A percentile compares a stretch with the other conserved stretches of the same genome.
Conservation (phyloP, 2,888 invertebrate species). For the Nowickia ferox region DNA sequence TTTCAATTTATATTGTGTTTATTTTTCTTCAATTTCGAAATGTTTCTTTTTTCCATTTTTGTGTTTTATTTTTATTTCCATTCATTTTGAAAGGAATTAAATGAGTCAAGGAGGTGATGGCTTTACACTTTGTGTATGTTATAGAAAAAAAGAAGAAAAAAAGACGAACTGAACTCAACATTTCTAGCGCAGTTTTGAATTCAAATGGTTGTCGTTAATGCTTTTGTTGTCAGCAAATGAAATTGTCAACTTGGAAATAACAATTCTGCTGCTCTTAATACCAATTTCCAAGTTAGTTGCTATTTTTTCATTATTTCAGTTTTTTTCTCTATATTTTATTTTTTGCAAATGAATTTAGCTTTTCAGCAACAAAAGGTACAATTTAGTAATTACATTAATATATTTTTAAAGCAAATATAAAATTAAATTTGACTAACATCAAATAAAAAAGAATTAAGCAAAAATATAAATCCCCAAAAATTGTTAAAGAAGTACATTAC, state of each 20-base stretch:
- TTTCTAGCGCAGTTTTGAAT: conserved; percentile 64
- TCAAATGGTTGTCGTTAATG: conserved; percentile 71
- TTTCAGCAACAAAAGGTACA: conserved; percentile 50
- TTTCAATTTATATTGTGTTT: conserved; percentile 71
- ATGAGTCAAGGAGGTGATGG: conserved; percentile 67
- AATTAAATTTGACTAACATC: not conserved
- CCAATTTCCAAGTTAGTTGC: conserved; percentile 60
- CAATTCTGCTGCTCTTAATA: conserved; percentile 53
- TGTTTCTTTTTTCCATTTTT: conserved; percentile 28
- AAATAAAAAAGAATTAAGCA: conserved; percentile 20
- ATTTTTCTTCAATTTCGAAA: conserved; percentile 71
- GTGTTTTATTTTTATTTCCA: conserved; percentile 49
- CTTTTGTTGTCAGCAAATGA: conserved; percentile 72
- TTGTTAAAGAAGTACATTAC: not conserved
- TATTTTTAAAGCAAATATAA: not conserved
- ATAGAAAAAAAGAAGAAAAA: not conserved
- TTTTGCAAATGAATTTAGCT: conserved; percentile 28
- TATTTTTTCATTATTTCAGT: conserved; percentile 19
- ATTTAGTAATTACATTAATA: conserved; percentile 56
- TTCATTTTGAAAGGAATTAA: conserved; percentile 59
- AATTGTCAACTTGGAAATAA: conserved; percentile 66
- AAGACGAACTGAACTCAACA: conserved; percentile 40
- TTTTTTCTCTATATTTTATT: not conserved
- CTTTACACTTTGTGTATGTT: conserved; percentile 24
- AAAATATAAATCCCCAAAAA: conserved; percentile 1